A percentile compares a stretch with the other conserved stretches of the same genome.
Evolutionary conservation across 1,140 invertebrate species (phyloP).

Genomic region (Lepidostoma basale): DNA sequence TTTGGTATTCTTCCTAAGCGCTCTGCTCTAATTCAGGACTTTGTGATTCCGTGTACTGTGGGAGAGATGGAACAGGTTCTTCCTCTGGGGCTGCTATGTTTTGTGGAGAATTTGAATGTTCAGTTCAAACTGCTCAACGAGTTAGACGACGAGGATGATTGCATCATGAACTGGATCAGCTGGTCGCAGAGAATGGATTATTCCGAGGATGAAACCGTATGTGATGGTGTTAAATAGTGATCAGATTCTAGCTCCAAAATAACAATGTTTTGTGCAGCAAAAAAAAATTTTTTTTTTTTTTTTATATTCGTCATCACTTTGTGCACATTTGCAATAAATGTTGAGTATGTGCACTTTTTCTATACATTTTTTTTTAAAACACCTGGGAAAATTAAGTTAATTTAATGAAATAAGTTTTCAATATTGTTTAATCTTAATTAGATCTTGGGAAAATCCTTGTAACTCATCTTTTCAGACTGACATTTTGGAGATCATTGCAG

Average conservation of each 20-base stretch:
- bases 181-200: slow-evolving; percentile 9
- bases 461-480: too few species aligned
- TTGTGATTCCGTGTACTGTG: slow-evolving; percentile 12
- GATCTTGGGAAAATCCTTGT: too few species aligned
- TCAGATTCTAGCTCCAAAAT: too few species aligned
- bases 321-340: too few species aligned
- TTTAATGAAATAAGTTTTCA: neutral
- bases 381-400: too few species aligned
- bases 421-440: neutral
- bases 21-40: slow-evolving; percentile 2
- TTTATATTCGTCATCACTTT: too few species aligned
- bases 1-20: neutral
- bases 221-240: too few species aligned
- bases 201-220: neutral
- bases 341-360: too few species aligned
- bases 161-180: neutral
- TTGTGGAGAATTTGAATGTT: slow-evolving; percentile 2
- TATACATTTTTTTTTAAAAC: too few species aligned
- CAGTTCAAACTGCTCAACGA: neutral
- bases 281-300: too few species aligned
- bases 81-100: slow-evolving; percentile 1
- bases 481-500: too few species aligned
- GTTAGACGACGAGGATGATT: neutral
- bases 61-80: slow-evolving; percentile 9
- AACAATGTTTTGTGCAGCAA: too few species aligned